Percentiles rank a stretch among this genome's conserved stretches.
phyloP scores from a whole-genome alignment of 2,113 vertebrate species.

The Scortum barcoo region DNA sequence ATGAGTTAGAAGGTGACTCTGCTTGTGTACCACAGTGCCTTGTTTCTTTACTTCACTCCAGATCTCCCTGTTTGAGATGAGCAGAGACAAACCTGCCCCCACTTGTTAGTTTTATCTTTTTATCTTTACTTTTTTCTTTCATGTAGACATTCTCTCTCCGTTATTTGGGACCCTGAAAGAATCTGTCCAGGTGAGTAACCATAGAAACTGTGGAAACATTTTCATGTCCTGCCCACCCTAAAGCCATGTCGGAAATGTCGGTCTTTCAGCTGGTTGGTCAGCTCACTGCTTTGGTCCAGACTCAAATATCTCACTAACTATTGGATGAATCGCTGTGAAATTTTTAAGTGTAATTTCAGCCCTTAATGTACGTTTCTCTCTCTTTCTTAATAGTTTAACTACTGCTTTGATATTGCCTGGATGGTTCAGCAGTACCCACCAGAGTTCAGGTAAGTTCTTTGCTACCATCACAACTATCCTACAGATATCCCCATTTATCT shows the following conservation, averaged over 20 bases:
- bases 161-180: constrained; percentile 94
- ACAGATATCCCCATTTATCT: not conserved
- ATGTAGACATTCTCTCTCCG: constrained; percentile 95
- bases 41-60: not conserved
- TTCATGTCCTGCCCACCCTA: not conserved
- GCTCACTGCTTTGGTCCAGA: not conserved
- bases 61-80: constrained; percentile 1
- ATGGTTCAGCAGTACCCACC: constrained; percentile 92
- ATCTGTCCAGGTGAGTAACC: constrained; percentile 91
- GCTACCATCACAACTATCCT: not conserved
- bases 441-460: constrained; percentile 91
- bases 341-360: not conserved
- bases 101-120: not conserved
- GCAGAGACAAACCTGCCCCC: not conserved
- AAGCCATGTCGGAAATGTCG: not conserved
- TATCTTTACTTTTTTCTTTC: not conserved
- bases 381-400: constrained; percentile 91
- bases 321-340: not conserved
- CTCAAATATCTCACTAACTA: not conserved
- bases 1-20: not conserved
- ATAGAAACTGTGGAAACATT: not conserved
- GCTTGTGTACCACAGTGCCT: not conserved
- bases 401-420: constrained; percentile 96
- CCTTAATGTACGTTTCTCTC: constrained; percentile 16
- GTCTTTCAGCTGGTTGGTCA: not conserved